These are phyloP conservation scores for Lycorma delicatula DNA, from an alignment of 1,140 invertebrate genomes.

Conservation along the genomic window DNA sequence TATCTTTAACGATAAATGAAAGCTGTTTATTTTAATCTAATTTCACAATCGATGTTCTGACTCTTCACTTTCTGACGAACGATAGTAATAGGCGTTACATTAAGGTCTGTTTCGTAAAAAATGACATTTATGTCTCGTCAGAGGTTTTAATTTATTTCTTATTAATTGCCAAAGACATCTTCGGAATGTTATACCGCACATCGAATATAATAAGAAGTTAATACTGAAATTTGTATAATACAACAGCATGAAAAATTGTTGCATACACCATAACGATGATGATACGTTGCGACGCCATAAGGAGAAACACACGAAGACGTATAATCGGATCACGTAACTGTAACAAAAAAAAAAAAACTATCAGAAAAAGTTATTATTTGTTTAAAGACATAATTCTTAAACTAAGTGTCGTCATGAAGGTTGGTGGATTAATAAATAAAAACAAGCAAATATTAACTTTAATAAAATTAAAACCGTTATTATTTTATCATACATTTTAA, in stretches of 20 bases:
- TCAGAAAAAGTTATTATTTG: background rate
- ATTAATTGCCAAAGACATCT: constrained; percentile 44
- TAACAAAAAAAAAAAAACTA: constrained; percentile 28
- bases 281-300: constrained; percentile 37
- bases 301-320: constrained; percentile 43
- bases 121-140: constrained; percentile 38
- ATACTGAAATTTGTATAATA: constrained; percentile 53
- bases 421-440: no score
- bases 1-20: no score
- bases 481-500: no score
- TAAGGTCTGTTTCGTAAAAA: constrained; percentile 33
- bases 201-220: constrained; percentile 48
- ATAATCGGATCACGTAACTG: constrained; percentile 48
- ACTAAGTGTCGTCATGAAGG: no score
- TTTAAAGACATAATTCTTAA: no score
- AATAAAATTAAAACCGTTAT: no score
- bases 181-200: constrained; percentile 47
- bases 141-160: constrained; percentile 38
- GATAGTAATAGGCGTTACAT: no score
- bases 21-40: no score
- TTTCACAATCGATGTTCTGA: no score
- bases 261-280: constrained; percentile 42
- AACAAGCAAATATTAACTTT: no score
- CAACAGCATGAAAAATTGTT: constrained; percentile 48
- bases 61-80: no score